Evolutionary conservation across 1,140 invertebrate species (phyloP), one percentile per base, ranked within the genome.

Genomic region (Diabrotica virgifera): DNA sequence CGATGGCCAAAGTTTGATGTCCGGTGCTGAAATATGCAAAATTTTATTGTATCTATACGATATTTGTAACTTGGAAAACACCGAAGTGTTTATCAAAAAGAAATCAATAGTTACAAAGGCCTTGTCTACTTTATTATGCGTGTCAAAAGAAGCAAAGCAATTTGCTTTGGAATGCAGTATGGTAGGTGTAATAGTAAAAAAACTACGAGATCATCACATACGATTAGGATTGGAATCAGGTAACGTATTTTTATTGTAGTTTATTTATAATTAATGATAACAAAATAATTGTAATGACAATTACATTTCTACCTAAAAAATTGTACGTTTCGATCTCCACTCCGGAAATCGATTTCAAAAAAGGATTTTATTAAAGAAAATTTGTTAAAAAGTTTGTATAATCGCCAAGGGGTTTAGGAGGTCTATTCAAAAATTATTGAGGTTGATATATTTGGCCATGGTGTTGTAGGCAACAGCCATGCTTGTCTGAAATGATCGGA

Each of bases 161-260:
- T 74, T 66, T 37, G 83, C 81, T 0, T 64, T 82, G 0, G 57
- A 67, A 36, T 72, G 79, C 52, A 77, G 80, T 61, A 72, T 84
- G 37, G 61, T 80, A 7, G 71, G 76, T 40, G 78, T 73, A 5
- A 70, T 73, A 36, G 52, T 84, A 4, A 70, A 80, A 64, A 74
- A 80, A 57, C 62, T 84, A 6, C 79, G 80, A 65, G 80, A 83
- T 62, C 70, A 82, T 6, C 78, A 82, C 52, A 73, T 84, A 5
- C 80, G 79, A 64, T 65, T 85, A 3, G 83, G 80, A 72, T 62
- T 84, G 5, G 79, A 84, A 67, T 81, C 82, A 5, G 40, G 40
- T 46, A 46, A 24, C 1, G 24, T 24, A 24, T 24, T 24, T 24
- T 24, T 24, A 24, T 1, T 24, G 24, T 24, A 24, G 24, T 24